A percentile compares a stretch with the other conserved stretches of the same genome.
These are phyloP conservation scores for Eristalis arbustorum DNA, from an alignment of 2,888 invertebrate species.

Conservation along the genomic window DNA sequence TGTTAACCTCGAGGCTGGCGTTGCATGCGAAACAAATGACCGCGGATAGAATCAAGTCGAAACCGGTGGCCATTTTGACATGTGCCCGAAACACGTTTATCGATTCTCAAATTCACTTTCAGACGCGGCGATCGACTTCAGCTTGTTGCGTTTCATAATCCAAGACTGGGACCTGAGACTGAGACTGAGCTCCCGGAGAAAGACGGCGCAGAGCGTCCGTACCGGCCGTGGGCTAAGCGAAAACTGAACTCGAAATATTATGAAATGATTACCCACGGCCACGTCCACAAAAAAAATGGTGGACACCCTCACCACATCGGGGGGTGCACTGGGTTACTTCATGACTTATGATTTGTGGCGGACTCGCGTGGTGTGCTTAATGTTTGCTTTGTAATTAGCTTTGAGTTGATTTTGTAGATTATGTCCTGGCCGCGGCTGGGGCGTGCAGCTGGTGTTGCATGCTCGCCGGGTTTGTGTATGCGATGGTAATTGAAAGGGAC, in stretches of 20 bases:
- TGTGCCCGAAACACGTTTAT: neutral
- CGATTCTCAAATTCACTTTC: constrained; percentile 41
- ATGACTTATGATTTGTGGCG: constrained; percentile 68
- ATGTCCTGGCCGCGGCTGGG: constrained; percentile 10
- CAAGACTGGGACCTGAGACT: neutral
- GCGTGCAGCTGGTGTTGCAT: constrained; percentile 23
- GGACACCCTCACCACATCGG: neutral
- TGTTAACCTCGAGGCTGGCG: constrained; percentile 56
- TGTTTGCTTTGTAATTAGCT: constrained; percentile 67
- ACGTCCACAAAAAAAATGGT: constrained; percentile 7
- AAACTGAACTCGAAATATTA: constrained; percentile 64
- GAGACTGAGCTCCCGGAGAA: neutral
- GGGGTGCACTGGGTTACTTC: constrained; percentile 23
- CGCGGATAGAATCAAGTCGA: constrained; percentile 76
- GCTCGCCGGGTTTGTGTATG: constrained; percentile 21
- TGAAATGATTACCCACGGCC: constrained; percentile 60
- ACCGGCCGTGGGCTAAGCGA: constrained; percentile 51
- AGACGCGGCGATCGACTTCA: constrained; percentile 33
- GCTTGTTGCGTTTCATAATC: constrained; percentile 59
- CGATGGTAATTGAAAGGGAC: constrained; percentile 50
- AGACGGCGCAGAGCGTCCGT: constrained; percentile 15
- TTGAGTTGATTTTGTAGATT: constrained; percentile 66
- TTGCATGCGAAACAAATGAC: constrained; percentile 76
- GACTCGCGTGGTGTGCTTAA: constrained; percentile 65
- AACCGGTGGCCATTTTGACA: constrained; percentile 70